Percentiles rank a stretch among this genome's conserved stretches.
phyloP scores from a whole-genome alignment of 2,888 invertebrate species.

The Phortica magna region DNA sequence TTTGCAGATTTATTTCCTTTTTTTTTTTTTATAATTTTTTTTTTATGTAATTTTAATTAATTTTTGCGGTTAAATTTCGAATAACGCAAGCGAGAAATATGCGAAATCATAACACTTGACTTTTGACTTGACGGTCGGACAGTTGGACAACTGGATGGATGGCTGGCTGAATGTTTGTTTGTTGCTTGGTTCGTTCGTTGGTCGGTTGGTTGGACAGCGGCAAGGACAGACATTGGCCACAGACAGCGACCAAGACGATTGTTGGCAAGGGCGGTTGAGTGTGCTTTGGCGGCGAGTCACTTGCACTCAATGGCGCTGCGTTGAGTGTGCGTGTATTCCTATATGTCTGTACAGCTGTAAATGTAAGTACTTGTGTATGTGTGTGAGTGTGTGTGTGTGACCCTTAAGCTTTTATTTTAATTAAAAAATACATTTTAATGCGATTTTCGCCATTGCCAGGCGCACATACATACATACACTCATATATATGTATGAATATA shows the following conservation, averaged over 20 bases:
- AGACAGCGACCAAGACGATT: no score
- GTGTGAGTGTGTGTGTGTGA: slow-evolving; percentile 1
- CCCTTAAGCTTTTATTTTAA: slow-evolving; percentile 65
- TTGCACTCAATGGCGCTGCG: slow-evolving; percentile 12
- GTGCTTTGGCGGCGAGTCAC: not conserved
- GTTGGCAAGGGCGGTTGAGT: no score
- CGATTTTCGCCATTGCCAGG: slow-evolving; percentile 41
- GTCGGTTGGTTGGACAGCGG: no score
- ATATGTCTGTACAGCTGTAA: not conserved
- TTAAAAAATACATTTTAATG: slow-evolving; percentile 67
- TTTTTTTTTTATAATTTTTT: not conserved
- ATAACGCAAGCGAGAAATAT: not conserved
- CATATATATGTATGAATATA: no score
- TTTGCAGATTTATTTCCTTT: not conserved
- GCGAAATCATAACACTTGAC: slow-evolving; percentile 37
- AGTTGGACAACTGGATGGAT: no score
- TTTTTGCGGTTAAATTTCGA: slow-evolving; percentile 58
- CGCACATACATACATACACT: slow-evolving; percentile 17
- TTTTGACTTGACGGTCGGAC: not conserved
- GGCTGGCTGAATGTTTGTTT: no score
- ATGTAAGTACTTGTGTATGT: not conserved
- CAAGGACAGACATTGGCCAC: no score
- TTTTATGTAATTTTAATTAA: slow-evolving; percentile 67
- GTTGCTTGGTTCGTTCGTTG: no score
- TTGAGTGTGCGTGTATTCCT: not conserved